Conservation (phyloP, 2,797 vertebrate genomes). For the Macroramphosus scolopax region DNA sequence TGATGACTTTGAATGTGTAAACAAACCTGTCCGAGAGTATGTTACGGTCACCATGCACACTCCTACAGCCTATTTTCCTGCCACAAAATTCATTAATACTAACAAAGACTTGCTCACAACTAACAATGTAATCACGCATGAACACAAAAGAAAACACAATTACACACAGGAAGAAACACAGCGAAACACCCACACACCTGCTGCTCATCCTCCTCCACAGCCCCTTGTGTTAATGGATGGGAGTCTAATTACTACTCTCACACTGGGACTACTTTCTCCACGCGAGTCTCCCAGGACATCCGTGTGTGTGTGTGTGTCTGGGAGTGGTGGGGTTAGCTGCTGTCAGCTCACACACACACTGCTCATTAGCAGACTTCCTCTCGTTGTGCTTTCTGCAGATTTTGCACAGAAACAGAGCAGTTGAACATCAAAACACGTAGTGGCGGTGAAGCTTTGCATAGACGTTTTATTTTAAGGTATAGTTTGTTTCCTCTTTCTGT, state of each 20-base stretch:
- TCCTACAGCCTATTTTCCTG: too few species aligned
- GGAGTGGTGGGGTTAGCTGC: slow-evolving; percentile 49
- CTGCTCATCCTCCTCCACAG: slow-evolving; percentile 67
- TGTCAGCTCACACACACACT: slow-evolving; percentile 62
- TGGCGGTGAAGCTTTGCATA: slow-evolving; percentile 7
- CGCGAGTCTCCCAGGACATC: slow-evolving; percentile 72
- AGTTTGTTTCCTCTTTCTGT: slow-evolving; percentile 32
- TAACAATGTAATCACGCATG: slow-evolving; percentile 43
- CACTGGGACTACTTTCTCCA: slow-evolving; percentile 69
- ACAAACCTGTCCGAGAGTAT: too few species aligned
- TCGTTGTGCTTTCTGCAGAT: slow-evolving; percentile 32
- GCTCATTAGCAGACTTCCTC: slow-evolving; percentile 78
- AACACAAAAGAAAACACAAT: slow-evolving; percentile 51
- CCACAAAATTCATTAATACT: slow-evolving; percentile 22
- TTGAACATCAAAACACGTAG: slow-evolving; percentile 32
- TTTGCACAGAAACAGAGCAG: slow-evolving; percentile 39
- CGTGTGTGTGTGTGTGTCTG: slow-evolving; percentile 32
- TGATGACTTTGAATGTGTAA: too few species aligned
- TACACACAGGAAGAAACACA: slow-evolving; percentile 49
- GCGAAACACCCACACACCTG: slow-evolving; percentile 68
- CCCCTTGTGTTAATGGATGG: slow-evolving; percentile 82
- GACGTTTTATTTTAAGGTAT: slow-evolving; percentile 34
- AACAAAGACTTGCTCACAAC: slow-evolving; percentile 21
- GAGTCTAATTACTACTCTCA: slow-evolving; percentile 82
- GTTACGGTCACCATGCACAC: too few species aligned